phyloP scores from a whole-genome alignment of 2,888 invertebrate genomes.

The Ormyrus labotus region DNA sequence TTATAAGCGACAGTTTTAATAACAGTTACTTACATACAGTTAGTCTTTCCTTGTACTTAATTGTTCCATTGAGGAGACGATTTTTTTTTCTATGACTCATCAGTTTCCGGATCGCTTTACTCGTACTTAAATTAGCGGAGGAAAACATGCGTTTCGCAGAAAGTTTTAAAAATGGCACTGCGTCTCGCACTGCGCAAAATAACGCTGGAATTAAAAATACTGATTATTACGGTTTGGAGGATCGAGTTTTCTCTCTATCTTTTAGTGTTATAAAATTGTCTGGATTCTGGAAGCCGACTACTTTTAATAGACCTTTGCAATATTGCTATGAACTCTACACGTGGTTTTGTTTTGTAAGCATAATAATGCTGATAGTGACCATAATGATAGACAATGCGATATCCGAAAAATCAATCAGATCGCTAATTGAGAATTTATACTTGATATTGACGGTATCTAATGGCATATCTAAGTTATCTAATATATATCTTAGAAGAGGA shows the following conservation, averaged over 20 bases:
- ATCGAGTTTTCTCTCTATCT: conserved; percentile 19
- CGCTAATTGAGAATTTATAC: conserved; percentile 30
- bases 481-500: not conserved
- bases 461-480: conserved; percentile 2
- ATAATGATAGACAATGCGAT: not conserved
- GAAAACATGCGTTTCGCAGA: not conserved
- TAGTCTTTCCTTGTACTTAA: not conserved
- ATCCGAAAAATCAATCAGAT: not conserved
- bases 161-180: not conserved
- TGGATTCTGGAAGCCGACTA: conserved; percentile 42
- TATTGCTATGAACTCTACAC: conserved; percentile 19
- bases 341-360: conserved; percentile 8
- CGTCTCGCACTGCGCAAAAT: too few species aligned
- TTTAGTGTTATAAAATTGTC: conserved; percentile 19
- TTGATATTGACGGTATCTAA: conserved; percentile 16
- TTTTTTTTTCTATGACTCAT: not conserved
- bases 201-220: not conserved
- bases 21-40: not conserved
- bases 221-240: conserved; percentile 1
- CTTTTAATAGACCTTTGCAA: not conserved
- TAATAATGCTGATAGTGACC: not conserved
- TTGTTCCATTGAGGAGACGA: not conserved
- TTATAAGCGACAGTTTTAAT: not conserved
- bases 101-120: not conserved
- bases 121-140: too few species aligned